These are phyloP conservation scores for Chrysotoxum bicinctum DNA, from an alignment of 2,888 invertebrate genomes.

Conservation along the genomic window DNA sequence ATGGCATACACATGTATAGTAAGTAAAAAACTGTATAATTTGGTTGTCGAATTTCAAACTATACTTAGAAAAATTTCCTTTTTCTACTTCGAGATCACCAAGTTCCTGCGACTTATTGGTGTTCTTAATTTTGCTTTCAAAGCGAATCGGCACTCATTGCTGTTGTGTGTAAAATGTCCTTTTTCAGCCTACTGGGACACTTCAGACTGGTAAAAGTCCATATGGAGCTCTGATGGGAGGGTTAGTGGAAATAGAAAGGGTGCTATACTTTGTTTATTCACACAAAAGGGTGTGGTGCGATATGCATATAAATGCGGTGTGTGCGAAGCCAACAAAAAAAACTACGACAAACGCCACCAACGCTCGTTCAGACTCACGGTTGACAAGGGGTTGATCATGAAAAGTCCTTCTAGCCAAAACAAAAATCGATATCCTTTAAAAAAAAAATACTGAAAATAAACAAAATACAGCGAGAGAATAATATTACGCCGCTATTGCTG, in stretches of 20 bases:
- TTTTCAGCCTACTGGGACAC: background rate
- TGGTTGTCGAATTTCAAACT: too few relatives aligned
- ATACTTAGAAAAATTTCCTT: too few relatives aligned
- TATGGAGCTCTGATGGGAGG: background rate
- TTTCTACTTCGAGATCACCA: too few relatives aligned
- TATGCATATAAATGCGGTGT: constrained; percentile 45
- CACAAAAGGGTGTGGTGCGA: constrained; percentile 62
- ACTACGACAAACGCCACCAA: constrained; percentile 19
- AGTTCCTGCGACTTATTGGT: background rate
- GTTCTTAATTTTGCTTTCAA: background rate
- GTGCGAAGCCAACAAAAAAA: constrained; percentile 55
- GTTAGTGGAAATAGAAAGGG: background rate
- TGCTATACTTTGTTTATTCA: constrained; percentile 43
- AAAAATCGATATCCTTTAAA: constrained; percentile 59
- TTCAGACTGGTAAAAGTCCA: background rate
- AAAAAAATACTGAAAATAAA: constrained; percentile 17
- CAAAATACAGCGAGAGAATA: constrained; percentile 23
- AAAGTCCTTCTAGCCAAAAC: constrained; percentile 53
- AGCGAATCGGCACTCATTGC: constrained; percentile 4
- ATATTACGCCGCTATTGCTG: background rate
- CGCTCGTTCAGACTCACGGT: background rate
- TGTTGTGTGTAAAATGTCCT: background rate
- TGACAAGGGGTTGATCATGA: constrained; percentile 60
- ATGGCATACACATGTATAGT: too few relatives aligned
- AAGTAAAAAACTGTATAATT: too few relatives aligned